Base-by-base conservation (phyloP, 2,888 invertebrate genomes). In the Acanthoscelides obtectus region DNA sequence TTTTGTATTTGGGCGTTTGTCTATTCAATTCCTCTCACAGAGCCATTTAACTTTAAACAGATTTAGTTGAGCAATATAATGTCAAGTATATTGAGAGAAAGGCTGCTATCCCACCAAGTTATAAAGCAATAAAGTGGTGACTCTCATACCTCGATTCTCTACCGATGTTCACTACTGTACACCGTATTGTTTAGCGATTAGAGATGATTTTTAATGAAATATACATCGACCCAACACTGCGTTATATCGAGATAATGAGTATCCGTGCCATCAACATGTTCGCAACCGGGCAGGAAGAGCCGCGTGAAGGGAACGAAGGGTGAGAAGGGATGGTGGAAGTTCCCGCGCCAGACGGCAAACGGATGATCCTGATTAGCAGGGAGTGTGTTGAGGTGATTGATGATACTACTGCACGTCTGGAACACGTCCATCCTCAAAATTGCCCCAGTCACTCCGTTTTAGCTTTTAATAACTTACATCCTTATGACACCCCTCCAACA, bases 401-500 rank as follows among this genome's bases (percentile, higher is more conserved):
- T 82, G 82, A 82, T 79, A 75, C 79, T 78, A 76, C 79, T 78
- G 76, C 79, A 79, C 76, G 82, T 81, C 81, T 80, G 77, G 77
- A 79, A 76, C 80, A 81, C 80, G 81, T 82, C 82, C 79, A 79
- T 80, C 78, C 78, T 78, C 79, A 77, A 81, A 81, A 81, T 81
- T 81, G 79, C 79, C 75, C 79, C 78, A 79, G 81, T 80, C 82
- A 79, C 79, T 80, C 77, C 76, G 75, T 78, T 79, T 81, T 79
- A 82, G 82, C 81, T 82, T 82, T 83, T 82, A 82, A 82, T 83
- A 83, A 83, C 81, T 83, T 81, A 81, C 78, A 79, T 80, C 79
- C 76, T 79, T 79, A 79, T 78, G 80, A 80, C 80, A 80, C 81
- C 79, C 45, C 45, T 45, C 45, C 17, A 69, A 70, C 69, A 63